Evolutionary conservation across 2,888 invertebrate genomes (phyloP).

Genomic region (Caenorhabditis sulstoni): DNA sequence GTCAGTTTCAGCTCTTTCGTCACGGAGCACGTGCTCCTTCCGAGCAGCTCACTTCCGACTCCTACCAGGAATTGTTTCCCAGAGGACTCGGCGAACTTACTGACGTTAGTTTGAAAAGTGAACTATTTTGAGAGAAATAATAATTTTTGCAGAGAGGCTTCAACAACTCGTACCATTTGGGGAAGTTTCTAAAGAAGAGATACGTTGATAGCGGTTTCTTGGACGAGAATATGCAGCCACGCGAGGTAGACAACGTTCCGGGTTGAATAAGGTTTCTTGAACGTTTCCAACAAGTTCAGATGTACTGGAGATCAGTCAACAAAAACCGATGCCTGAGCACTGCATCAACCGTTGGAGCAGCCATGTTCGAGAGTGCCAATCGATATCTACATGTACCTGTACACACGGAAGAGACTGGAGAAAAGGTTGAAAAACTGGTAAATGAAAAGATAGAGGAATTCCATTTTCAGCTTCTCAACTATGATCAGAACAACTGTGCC

Average conservation of each 20-base stretch:
- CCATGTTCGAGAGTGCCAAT: slow-evolving; percentile 33
- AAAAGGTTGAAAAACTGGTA: slow-evolving; percentile 5
- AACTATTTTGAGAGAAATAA: too few relatives aligned
- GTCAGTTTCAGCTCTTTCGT: slow-evolving; percentile 41
- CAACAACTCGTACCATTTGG: slow-evolving; percentile 43
- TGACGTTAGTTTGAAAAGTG: slow-evolving; percentile 28
- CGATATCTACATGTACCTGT: slow-evolving; percentile 39
- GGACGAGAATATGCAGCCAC: slow-evolving; percentile 25
- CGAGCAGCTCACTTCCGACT: slow-evolving; percentile 11
- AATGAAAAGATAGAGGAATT: background rate
- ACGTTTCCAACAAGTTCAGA: background rate
- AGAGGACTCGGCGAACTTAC: slow-evolving; percentile 53
- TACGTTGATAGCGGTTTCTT: slow-evolving; percentile 41
- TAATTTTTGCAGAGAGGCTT: slow-evolving; percentile 56
- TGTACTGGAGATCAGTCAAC: slow-evolving; percentile 56
- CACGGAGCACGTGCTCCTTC: slow-evolving; percentile 60
- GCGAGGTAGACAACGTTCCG: background rate
- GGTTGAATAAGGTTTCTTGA: too few relatives aligned
- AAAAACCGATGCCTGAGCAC: slow-evolving; percentile 46
- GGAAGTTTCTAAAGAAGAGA: slow-evolving; percentile 21
- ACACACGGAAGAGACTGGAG: slow-evolving; percentile 24
- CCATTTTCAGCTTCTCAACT: slow-evolving; percentile 42
- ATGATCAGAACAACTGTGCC: slow-evolving; percentile 16
- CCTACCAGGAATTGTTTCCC: slow-evolving; percentile 18
- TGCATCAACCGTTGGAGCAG: slow-evolving; percentile 48